phyloP scores from a whole-genome alignment of 30 jellyfish, hydroid and myxozoan genomes.

The Mastigias papua region DNA sequence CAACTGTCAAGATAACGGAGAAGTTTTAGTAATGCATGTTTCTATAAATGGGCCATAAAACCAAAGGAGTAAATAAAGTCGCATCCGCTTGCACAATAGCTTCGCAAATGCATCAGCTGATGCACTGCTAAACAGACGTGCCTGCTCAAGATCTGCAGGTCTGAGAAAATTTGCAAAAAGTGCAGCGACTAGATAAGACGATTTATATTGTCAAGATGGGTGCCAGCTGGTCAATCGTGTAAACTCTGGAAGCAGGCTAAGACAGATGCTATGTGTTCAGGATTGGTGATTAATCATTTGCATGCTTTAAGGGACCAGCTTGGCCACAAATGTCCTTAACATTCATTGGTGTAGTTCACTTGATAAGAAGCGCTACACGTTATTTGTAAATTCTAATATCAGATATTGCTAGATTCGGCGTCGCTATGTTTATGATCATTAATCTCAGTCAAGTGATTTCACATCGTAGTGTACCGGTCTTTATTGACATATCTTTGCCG shows the following conservation, averaged over 20 bases:
- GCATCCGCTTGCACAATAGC: too few relatives aligned
- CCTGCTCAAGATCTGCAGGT: neutral
- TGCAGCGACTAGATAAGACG: slow-evolving; percentile 24
- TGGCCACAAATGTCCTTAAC: slow-evolving; percentile 4
- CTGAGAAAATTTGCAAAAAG: neutral
- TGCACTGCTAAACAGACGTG: neutral
- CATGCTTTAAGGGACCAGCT: neutral
- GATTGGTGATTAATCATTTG: neutral
- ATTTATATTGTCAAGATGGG: slow-evolving; percentile 19
- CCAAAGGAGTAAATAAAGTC: too few relatives aligned
- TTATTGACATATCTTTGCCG: too few relatives aligned
- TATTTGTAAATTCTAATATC: neutral
- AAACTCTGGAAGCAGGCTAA: slow-evolving; percentile 14
- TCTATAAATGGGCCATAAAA: too few relatives aligned
- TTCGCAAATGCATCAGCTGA: neutral
- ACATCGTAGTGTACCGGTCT: neutral
- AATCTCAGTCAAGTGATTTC: neutral
- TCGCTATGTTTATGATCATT: neutral
- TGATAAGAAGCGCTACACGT: neutral
- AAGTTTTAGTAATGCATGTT: too few relatives aligned
- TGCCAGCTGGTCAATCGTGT: slow-evolving; percentile 26
- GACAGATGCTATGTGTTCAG: slow-evolving; percentile 25
- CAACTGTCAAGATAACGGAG: too few relatives aligned
- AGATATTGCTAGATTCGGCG: neutral
- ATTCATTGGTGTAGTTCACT: neutral